Base-by-base conservation (phyloP, 2,113 vertebrate species). In the Pristiophorus japonicus region DNA sequence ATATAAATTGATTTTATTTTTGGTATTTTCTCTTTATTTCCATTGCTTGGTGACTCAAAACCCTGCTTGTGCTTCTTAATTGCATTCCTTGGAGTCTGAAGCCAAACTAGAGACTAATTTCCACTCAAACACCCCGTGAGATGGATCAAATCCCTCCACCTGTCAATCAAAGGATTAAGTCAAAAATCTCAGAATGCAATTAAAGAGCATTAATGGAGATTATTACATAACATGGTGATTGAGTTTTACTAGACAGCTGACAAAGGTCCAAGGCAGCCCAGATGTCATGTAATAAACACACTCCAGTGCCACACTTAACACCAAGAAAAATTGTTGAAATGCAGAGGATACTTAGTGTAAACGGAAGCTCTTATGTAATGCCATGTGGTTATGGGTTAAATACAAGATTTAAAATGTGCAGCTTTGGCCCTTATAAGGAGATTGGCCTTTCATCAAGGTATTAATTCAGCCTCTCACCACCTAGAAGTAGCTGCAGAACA, bases 81-180 rank as follows among this genome's bases (percentile, higher is more conserved):
- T 94, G 93, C 93, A 94, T 94, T 94, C 93, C 65, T 94, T 42
- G 34, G 91, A 94, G 27, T 94, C 66, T 70, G 66, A 94, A 70
- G 38, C 45, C 93, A 67, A 51, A 73, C 93, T 45, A 30, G 66
- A 67, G 92, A 73, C 93, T 47, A 47, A 70, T 94, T 94, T 70
- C 42, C 93, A 94, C 88, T 92, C 59, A 63, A 92, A 22, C 59
- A 92, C 88, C 88, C 88, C 18, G n/a, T 92, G 55, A 92, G 88
- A 63, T 92, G 20, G 66, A 70, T 94, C 63, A 70, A 73, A 34
- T 51, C 63, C 93, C 93, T 73, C 24, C 66, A 70, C 65, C 42
- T 70, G 93, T 70, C 93, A 94, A 45, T 94, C 93, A 94, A 67
- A 94, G 93, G 93, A 94, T 94, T 94, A 94, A 70, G 93, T 70